Conservation (phyloP, 2,797 vertebrate species). For the Alca torda region DNA sequence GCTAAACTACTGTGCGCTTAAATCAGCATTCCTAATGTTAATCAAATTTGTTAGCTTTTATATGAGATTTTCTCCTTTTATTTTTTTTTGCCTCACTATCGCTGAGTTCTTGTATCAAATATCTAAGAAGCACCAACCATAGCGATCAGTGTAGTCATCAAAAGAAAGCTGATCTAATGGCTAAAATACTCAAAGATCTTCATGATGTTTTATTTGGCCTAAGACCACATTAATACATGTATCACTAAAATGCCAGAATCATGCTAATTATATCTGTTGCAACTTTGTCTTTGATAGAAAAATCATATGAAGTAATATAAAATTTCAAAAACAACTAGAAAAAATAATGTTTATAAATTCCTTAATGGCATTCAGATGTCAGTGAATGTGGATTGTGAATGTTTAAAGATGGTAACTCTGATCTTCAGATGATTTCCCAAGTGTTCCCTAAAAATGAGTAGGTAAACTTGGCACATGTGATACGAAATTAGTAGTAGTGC, state of each 20-base stretch:
- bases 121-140: not conserved
- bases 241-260: not conserved
- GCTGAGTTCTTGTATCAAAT: not conserved
- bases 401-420: not conserved
- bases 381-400: not conserved
- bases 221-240: not conserved
- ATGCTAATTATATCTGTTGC: not conserved
- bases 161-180: not conserved
- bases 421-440: not conserved
- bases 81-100: not conserved
- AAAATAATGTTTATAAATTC: not conserved
- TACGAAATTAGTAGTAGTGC: not conserved
- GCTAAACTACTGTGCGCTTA: not conserved
- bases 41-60: not conserved
- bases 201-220: not conserved
- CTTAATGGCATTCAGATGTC: not conserved
- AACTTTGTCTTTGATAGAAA: not conserved
- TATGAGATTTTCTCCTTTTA: not conserved
- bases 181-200: not conserved
- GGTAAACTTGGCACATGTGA: not conserved
- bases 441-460: not conserved
- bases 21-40: not conserved
- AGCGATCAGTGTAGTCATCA: not conserved
- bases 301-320: not conserved
- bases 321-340: not conserved